phyloP scores from a whole-genome alignment of 2,797 vertebrate genomes.

The Sphenopsis melanotis region DNA sequence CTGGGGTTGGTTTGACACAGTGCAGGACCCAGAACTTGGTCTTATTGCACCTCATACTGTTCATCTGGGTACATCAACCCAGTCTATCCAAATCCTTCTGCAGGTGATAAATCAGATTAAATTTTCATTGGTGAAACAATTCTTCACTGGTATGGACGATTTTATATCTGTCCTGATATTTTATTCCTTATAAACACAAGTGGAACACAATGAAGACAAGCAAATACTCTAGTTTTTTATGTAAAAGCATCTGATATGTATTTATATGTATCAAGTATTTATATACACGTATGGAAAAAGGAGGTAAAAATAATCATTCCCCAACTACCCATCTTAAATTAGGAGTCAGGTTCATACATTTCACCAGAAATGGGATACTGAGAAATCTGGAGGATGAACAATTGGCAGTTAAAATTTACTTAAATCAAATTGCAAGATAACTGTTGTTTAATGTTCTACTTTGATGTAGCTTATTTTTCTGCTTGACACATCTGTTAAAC shows the following conservation, averaged over 20 bases:
- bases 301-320: neutral
- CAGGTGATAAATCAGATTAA: neutral
- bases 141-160: neutral
- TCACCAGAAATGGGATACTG: neutral
- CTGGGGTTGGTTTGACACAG: neutral
- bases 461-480: neutral
- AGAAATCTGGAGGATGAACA: neutral
- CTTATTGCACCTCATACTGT: neutral
- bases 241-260: neutral
- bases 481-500: neutral
- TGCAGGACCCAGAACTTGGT: neutral
- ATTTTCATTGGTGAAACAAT: neutral
- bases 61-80: rapidly evolving
- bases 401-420: neutral
- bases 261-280: neutral
- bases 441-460: neutral
- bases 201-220: neutral
- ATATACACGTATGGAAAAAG: neutral
- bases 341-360: neutral
- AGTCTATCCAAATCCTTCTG: neutral
- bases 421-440: neutral
- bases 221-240: neutral
- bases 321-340: neutral
- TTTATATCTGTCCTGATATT: neutral
- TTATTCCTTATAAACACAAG: neutral